Evolutionary conservation across 2,888 invertebrate genomes (phyloP), one percentile per base, ranked within the genome.

Genomic region (Craniophora ligustri): DNA sequence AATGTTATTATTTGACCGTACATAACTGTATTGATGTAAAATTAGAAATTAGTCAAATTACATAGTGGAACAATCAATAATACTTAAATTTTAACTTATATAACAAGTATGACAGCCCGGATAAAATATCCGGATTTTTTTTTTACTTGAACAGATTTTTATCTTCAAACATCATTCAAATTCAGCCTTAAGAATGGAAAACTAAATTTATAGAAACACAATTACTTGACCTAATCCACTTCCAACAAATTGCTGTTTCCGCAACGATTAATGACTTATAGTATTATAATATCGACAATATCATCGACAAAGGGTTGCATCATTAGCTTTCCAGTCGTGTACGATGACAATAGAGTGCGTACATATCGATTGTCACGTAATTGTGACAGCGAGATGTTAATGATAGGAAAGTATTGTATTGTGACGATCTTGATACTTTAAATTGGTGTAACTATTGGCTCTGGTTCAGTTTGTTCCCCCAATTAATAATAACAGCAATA

Each of bases 191-290:
- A 11, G 6, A 35, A 11, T 35, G 11, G 19, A 19, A 36, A 11
- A 14, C 10, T 14, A 23, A 15, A 23, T 16, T 3, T 3, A 26
- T 11, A 14, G 15, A 15, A 8, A 13, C 42, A 15, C 40, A 14
- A 26, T 34, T 51, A 48, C 42, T 48, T 35, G 35, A 26, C 18
- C 31, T 53, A 28, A 56, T 55, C 64, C 15, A 59, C 42, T 53
- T 49, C n/a, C 16, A 48, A 59, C 38, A 55, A 58, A 68, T 68
- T 68, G 58, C 34, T 63, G 45, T 59, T 42, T 47, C 63, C 53
- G 32, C 31, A 31, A 39, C 28, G 31, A 63, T 47, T 59, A 67
- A 53, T 56, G 55, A 54, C 55, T 53, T 56, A 28, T 61, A 21
- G n/a, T n/a, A n/a, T n/a, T 40, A 46, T 40, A 47, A 40, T 50